A percentile compares a stretch with the other conserved stretches of the same genome.
These are phyloP conservation scores for Brenthis hecate DNA, from an alignment of 2,888 invertebrate genomes.

Conservation along the genomic window DNA sequence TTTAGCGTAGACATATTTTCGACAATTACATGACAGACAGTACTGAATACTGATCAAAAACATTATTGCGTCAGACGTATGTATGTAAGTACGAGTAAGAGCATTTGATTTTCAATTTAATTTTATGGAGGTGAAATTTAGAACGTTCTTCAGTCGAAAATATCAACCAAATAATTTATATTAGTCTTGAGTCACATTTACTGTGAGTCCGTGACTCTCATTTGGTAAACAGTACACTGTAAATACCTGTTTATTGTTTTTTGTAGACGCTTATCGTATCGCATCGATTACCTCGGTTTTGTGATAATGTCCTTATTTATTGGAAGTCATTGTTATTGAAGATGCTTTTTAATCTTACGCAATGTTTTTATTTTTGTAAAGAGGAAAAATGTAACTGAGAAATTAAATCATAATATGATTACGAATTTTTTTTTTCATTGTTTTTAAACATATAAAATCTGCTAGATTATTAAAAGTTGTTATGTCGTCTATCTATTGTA, in stretches of 20 bases:
- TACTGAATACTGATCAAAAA: neutral
- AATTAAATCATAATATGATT: too few species aligned
- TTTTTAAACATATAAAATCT: too few species aligned
- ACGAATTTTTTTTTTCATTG: too few species aligned
- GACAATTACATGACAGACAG: too few species aligned
- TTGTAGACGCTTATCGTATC: conserved; percentile 8
- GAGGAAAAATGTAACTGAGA: too few species aligned
- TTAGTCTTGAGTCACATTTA: conserved; percentile 9
- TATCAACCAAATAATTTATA: neutral
- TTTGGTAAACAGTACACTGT: neutral
- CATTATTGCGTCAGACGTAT: neutral
- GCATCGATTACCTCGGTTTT: conserved; percentile 14
- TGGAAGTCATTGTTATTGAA: conserved; percentile 1
- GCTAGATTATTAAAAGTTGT: too few species aligned
- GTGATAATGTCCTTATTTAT: conserved; percentile 11
- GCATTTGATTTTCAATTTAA: neutral
- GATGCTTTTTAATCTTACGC: neutral
- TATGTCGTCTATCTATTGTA: too few species aligned
- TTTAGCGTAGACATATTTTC: too few species aligned
- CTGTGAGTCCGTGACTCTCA: neutral
- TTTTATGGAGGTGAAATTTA: conserved; percentile 1
- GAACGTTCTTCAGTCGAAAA: conserved; percentile 9
- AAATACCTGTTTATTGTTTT: neutral
- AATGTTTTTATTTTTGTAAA: neutral
- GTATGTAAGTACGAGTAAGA: neutral